phyloP scores from a whole-genome alignment of 2,888 invertebrate genomes.

The Glyphotaelius pellucidus region DNA sequence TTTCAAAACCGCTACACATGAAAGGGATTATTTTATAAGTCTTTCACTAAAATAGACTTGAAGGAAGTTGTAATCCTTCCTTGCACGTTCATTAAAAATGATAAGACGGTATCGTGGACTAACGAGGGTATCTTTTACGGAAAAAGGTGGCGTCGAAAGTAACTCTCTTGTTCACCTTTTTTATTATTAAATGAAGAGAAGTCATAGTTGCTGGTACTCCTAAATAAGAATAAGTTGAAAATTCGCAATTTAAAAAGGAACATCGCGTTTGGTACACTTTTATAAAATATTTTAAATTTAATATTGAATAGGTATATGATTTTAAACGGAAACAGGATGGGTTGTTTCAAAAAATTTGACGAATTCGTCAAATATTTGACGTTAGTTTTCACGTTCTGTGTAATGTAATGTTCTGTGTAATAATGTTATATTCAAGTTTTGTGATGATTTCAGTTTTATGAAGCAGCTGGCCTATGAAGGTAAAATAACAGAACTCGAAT shows the following conservation, averaged over 20 bases:
- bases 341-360: too few species aligned
- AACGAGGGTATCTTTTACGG: conserved; percentile 1
- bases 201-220: neutral
- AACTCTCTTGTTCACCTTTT: neutral
- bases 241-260: neutral
- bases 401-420: too few species aligned
- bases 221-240: neutral
- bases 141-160: neutral
- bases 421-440: too few species aligned
- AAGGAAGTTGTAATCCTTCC: conserved; percentile 25
- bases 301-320: too few species aligned
- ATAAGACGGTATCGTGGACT: conserved; percentile 20
- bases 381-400: too few species aligned
- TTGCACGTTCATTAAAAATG: conserved; percentile 39
- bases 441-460: too few species aligned
- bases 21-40: neutral
- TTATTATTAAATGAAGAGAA: neutral
- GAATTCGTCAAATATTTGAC: too few species aligned
- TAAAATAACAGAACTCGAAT: too few species aligned
- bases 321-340: too few species aligned
- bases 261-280: neutral
- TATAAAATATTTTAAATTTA: too few species aligned
- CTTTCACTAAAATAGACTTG: neutral
- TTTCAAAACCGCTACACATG: neutral
- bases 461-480: too few species aligned